These are phyloP conservation scores for Drosophila simulans DNA, from an alignment of 1,140 invertebrate species.

Conservation along the genomic window DNA sequence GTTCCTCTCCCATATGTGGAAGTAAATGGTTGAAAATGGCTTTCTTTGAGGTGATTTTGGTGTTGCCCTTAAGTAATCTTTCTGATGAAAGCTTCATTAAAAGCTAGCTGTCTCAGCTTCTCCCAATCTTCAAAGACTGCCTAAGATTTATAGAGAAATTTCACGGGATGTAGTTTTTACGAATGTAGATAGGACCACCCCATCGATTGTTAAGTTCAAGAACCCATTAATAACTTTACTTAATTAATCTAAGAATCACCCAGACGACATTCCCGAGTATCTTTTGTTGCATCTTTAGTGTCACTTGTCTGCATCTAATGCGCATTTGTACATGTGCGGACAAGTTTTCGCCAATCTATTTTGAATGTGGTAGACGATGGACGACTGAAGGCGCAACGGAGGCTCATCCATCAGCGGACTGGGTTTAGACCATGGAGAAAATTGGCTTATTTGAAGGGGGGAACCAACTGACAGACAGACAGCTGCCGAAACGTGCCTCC, in stretches of 20 bases:
- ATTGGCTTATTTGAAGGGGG: slow-evolving; percentile 8
- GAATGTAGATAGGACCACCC: neutral
- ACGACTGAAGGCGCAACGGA: slow-evolving; percentile 23
- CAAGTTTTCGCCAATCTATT: slow-evolving; percentile 71
- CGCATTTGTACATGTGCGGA: slow-evolving; percentile 65
- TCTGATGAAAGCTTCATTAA: slow-evolving; percentile 52
- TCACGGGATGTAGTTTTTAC: slow-evolving; percentile 22
- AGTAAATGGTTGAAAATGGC: slow-evolving; percentile 1
- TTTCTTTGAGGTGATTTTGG: slow-evolving; percentile 36
- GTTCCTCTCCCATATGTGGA: slow-evolving; percentile 9
- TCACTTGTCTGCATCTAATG: slow-evolving; percentile 36
- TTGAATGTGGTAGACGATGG: slow-evolving; percentile 44
- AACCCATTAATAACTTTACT: neutral
- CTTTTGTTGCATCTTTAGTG: slow-evolving; percentile 30
- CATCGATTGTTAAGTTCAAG: neutral
- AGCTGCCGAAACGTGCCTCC: slow-evolving; percentile 70
- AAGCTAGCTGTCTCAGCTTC: slow-evolving; percentile 21
- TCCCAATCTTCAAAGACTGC: slow-evolving; percentile 10
- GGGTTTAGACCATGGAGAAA: slow-evolving; percentile 29
- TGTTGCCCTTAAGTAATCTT: slow-evolving; percentile 13
- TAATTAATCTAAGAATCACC: slow-evolving; percentile 12
- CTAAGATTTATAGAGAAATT: slow-evolving; percentile 12
- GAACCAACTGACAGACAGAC: slow-evolving; percentile 47
- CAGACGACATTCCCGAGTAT: slow-evolving; percentile 15
- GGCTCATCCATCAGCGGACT: slow-evolving; percentile 67